phyloP scores from a whole-genome alignment of 2,113 vertebrate genomes.

The Eretmochelys imbricata region DNA sequence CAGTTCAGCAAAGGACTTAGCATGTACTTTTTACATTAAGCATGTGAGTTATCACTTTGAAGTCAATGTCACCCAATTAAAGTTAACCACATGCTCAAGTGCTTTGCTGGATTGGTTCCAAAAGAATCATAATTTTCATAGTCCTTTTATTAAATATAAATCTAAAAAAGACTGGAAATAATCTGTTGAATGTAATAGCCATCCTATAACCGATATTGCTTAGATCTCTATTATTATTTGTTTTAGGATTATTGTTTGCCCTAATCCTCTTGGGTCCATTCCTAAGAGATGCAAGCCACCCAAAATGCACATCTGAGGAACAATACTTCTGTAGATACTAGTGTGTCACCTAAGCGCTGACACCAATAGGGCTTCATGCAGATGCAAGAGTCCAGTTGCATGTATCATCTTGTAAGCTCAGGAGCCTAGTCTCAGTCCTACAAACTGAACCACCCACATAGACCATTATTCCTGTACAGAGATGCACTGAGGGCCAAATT shows the following conservation, averaged over 20 bases:
- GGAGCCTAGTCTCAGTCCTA: background rate
- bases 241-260: background rate
- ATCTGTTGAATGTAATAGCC: background rate
- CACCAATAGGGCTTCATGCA: background rate
- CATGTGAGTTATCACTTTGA: background rate
- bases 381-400: background rate
- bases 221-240: background rate
- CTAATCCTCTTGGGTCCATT: background rate
- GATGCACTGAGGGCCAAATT: background rate
- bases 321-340: background rate
- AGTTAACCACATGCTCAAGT: background rate
- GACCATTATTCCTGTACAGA: background rate
- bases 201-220: background rate
- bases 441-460: background rate
- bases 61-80: background rate
- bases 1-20: background rate
- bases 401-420: background rate
- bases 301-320: background rate
- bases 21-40: background rate
- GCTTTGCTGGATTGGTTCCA: background rate
- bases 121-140: background rate
- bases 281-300: background rate
- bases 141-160: background rate
- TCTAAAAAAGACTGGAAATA: background rate
- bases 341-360: background rate